Evolutionary conservation across 2,797 vertebrate species (phyloP).

Genomic region (Gouania willdenowi): DNA sequence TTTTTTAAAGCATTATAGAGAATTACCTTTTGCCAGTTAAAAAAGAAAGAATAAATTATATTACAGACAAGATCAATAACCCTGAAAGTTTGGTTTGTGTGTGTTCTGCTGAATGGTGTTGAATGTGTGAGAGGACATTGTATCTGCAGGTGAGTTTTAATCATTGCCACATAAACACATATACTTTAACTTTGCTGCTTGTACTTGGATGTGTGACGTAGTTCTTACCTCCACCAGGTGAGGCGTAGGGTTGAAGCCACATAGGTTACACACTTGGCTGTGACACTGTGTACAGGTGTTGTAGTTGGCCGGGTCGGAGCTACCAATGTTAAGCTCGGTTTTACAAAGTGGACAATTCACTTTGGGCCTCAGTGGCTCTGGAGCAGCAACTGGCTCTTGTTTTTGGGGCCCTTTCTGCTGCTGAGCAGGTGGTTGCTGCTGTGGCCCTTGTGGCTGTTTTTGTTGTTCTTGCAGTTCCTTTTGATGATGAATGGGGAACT

Average conservation of each 20-base stretch:
- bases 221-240: constrained; percentile 94
- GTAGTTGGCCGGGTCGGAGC: constrained; percentile 85
- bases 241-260: constrained; percentile 96
- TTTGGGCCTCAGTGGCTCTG: constrained; percentile 79
- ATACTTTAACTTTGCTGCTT: too few relatives aligned
- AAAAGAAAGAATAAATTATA: too few relatives aligned
- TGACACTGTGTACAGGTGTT: constrained; percentile 92
- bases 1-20: too few relatives aligned
- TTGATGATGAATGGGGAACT: constrained; percentile 39
- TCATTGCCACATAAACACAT: too few relatives aligned
- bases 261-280: constrained; percentile 94
- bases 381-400: constrained; percentile 58
- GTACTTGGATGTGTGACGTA: too few relatives aligned
- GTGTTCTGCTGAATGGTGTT: constrained; percentile 23
- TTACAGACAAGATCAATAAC: too few relatives aligned
- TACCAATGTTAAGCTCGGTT: constrained; percentile 88
- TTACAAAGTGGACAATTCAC: constrained; percentile 93
- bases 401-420: constrained; percentile 55
- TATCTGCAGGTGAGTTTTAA: too few relatives aligned
- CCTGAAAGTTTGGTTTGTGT: too few relatives aligned
- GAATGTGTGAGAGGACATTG: constrained; percentile 22
- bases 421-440: constrained; percentile 48
- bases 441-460: constrained; percentile 38
- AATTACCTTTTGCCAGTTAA: too few relatives aligned
- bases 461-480: constrained; percentile 43